Evolutionary conservation across 2,797 vertebrate genomes (phyloP), one percentile per base, ranked within the genome.

Genomic region (Lacerta agilis): DNA sequence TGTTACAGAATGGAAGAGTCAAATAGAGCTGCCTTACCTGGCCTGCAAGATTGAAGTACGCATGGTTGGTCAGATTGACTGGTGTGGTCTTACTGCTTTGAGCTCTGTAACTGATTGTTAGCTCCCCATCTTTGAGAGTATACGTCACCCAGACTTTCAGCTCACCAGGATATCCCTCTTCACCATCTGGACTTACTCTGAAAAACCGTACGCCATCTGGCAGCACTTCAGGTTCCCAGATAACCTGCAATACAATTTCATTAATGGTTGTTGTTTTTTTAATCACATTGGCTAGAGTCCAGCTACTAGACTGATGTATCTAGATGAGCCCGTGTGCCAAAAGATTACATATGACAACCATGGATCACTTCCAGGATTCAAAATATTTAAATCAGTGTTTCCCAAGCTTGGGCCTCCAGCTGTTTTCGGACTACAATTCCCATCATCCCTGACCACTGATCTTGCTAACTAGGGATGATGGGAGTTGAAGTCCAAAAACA

Each of bases 31-130:
- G 33, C 49, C 95, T 96, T 94, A 99, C 99, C 96, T 99, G 98
- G 93, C 98, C 98, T 29, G 97, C 97, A 49, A 99, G 95, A 95
- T 99, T 99, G 95, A 99, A 99, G 92, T 99, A 99, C 0, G 98
- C 95, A 2, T 99, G 99, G 95, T 99, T 99, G 87, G 99, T 99
- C 89, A 99, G 96, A 95, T 94, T 99, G 94, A 99, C 91, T 1
- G 98, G 98, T 0, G 99, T 99, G 0, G 97, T 97, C 95, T 96
- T 97, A 90, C 94, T 98, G 77, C 97, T 96, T 79, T 95, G 94
- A 4, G 98, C 98, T 88, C 88, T 94, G 86, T 98, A 99, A 87
- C 97, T 97, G 94, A 98, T 94, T 43, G 93, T 92, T 4, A 99
- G 95, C 55, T 98, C 98, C 88, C 96, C 94, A 0, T 96, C 98